Percentiles rank a stretch among this genome's conserved stretches.
phyloP scores from a whole-genome alignment of 2,888 invertebrate species.

The Metopia argyrocephala region DNA sequence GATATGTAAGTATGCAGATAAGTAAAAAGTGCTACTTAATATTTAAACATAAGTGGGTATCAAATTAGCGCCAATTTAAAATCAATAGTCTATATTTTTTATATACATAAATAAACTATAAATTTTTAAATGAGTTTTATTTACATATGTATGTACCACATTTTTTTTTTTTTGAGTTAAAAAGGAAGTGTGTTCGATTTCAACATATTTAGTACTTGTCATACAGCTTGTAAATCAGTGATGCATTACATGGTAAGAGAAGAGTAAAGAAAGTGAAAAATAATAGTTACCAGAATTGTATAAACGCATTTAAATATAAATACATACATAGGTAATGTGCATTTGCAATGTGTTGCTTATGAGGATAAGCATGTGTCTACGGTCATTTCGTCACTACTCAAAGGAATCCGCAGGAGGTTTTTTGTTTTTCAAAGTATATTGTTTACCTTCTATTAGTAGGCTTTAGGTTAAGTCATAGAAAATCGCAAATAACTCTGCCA shows the following conservation, averaged over 20 bases:
- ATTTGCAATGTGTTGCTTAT: too few relatives aligned
- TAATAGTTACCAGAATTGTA: not conserved
- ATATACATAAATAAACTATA: not conserved
- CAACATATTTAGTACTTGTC: not conserved
- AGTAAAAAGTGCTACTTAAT: too few relatives aligned
- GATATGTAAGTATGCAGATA: too few relatives aligned
- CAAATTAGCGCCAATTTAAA: not conserved
- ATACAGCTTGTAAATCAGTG: not conserved
- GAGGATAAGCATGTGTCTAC: too few relatives aligned
- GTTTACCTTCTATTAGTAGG: too few relatives aligned
- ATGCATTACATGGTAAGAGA: not conserved
- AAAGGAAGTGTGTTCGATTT: not conserved
- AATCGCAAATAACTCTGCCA: too few relatives aligned
- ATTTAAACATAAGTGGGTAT: too few relatives aligned
- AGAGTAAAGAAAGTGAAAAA: not conserved
- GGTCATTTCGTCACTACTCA: too few relatives aligned
- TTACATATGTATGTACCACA: not conserved
- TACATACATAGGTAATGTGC: not conserved
- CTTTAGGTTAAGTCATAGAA: too few relatives aligned
- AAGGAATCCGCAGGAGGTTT: too few relatives aligned
- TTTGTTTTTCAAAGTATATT: too few relatives aligned
- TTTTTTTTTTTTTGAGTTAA: not conserved
- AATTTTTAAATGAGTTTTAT: not conserved
- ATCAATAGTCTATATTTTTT: not conserved
- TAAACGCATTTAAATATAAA: not conserved